Base-by-base conservation (phyloP, 2,113 vertebrate genomes). In the Petrocephalus zakoni region DNA sequence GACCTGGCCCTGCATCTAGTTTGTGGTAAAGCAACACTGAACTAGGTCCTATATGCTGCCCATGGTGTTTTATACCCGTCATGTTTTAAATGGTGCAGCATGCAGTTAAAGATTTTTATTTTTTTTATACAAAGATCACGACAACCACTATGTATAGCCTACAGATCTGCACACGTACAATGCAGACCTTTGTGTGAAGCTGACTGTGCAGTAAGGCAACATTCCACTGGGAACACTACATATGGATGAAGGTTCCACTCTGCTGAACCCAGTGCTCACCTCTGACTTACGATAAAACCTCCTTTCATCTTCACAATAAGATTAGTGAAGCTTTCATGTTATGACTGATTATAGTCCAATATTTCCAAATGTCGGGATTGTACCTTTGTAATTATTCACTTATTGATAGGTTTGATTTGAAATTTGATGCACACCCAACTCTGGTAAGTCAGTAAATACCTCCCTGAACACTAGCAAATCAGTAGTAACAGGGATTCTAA, bases 231-330 rank as follows among this genome's bases (percentile, higher is more conserved):
- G 21, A 89, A 51, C 61, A n/a, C 10, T 47, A 19, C 22, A 8
- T 89, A n/a, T 72, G 13, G 42, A 72, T 72, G 46, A 49, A 47
- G 88, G 37, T 29, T 64, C n/a, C 19, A 29, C 42, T 51, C 13
- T 81, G 53, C 37, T 64, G 51, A 84, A 88, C 47, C 46, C 34
- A 88, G 46, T 85, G n/a, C n/a, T 84, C 56, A 64, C 46, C 81
- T 49, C 22, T 46, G 55, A 85, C 51, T 85, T 64, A 37, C 58
- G 58, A 29, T 64, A 89, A 25, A n/a, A 55, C 25, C 29, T 19
- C 9, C 55, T 88, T 89, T 89, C 47, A 72, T 85, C 34, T 61
- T 84, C 88, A 89, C 29, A 13, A 5, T 85, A 89, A 17, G 37
- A 58, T 84, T 49, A 47, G 22, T 68, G 9, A 64, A 64, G 46